phyloP scores from a whole-genome alignment of 2,797 vertebrate species.

The Pteronotus mesoamericanus region DNA sequence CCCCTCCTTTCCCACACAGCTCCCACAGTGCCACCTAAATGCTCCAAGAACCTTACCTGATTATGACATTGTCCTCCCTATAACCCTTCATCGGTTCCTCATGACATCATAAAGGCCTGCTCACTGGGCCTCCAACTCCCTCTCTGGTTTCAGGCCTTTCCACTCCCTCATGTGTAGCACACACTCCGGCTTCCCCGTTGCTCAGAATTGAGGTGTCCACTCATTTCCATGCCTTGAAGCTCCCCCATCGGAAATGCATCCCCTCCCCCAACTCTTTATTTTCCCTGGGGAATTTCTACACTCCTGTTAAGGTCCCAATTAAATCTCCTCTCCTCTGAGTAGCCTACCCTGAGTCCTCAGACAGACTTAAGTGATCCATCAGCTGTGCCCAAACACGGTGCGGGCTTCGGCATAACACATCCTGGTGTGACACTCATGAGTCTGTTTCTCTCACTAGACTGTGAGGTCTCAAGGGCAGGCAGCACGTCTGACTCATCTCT shows the following conservation, averaged over 20 bases:
- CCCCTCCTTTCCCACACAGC: neutral
- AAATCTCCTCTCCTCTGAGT: neutral
- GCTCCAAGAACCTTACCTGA: neutral
- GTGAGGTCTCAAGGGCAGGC: conserved; percentile 39
- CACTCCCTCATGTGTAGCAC: neutral
- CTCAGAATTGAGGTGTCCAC: neutral
- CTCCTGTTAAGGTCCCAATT: neutral
- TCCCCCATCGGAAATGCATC: neutral
- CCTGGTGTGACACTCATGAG: neutral
- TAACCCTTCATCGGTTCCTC: neutral
- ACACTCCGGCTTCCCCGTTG: neutral
- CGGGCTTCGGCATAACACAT: neutral
- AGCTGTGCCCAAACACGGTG: neutral
- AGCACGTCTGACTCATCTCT: conserved; percentile 57
- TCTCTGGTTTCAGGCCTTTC: neutral
- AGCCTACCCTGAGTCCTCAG: neutral
- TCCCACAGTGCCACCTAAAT: neutral
- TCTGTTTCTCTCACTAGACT: conserved; percentile 50
- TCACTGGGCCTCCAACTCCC: neutral
- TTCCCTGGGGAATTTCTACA: neutral
- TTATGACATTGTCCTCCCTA: neutral
- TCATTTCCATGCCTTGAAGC: neutral
- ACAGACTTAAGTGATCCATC: neutral
- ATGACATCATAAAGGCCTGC: neutral
- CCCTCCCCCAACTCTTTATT: neutral